Evolutionary conservation across 30 jellyfish, hydroid and myxozoan species (phyloP).

Genomic region (Turritopsis rubra): DNA sequence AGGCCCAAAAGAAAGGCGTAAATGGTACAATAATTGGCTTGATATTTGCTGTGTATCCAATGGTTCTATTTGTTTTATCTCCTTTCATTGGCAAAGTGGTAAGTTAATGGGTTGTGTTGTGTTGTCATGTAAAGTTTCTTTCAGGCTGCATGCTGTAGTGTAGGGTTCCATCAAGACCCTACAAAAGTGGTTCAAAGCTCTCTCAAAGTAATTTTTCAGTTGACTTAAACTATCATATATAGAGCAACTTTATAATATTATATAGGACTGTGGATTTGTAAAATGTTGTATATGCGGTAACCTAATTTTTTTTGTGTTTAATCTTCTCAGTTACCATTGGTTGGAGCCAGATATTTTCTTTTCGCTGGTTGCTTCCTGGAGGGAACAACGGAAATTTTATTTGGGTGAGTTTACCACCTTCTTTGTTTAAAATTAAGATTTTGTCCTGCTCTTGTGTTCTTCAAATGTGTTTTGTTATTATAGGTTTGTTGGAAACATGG

Average conservation of each 20-base stretch:
- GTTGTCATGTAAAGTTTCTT: neutral
- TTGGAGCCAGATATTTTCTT: constrained; percentile 48
- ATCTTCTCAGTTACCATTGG: constrained; percentile 45
- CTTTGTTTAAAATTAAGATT: no score
- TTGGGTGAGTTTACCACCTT: constrained; percentile 68
- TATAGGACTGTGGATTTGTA: no score
- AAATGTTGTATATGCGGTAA: no score
- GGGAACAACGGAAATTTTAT: constrained; percentile 61
- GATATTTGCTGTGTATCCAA: constrained; percentile 64
- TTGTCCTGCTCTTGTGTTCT: neutral
- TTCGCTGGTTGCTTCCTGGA: constrained; percentile 54
- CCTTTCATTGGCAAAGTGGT: constrained; percentile 69
- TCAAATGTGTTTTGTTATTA: neutral
- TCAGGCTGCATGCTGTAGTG: no score
- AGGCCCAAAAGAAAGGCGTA: constrained; percentile 57
- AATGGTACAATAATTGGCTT: constrained; percentile 48
- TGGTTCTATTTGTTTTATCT: constrained; percentile 48
- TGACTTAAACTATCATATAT: no score
- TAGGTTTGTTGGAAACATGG: constrained; percentile 56
- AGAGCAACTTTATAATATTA: no score
- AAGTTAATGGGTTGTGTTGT: neutral
- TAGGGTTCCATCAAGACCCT: no score
- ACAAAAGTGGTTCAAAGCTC: no score
- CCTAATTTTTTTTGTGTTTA: no score
- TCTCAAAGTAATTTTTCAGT: no score